These are phyloP conservation scores for Saccopteryx leptura DNA, from an alignment of 2,113 vertebrate species.

Conservation along the genomic window DNA sequence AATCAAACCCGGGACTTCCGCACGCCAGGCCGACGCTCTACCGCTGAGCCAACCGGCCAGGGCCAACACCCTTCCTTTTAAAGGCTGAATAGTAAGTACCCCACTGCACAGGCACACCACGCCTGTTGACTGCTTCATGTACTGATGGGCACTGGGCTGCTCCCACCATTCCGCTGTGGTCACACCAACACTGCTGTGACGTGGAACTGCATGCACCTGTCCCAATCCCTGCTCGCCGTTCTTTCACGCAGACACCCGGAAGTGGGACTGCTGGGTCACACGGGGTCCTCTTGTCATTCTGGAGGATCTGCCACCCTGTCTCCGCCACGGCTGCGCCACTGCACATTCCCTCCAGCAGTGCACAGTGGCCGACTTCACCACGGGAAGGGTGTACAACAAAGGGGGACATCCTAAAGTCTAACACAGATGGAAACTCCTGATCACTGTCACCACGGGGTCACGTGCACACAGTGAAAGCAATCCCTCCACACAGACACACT, in stretches of 20 bases:
- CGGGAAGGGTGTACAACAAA: fast-evolving
- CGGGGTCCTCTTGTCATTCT: too few species aligned
- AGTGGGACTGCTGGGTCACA: neutral
- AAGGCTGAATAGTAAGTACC: neutral
- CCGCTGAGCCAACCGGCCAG: too few species aligned
- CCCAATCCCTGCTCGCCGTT: too few species aligned
- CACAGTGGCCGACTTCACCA: neutral
- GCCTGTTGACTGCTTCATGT: neutral
- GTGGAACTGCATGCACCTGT: fast-evolving
- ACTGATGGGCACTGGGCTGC: neutral
- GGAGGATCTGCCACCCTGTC: neutral
- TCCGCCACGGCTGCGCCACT: neutral
- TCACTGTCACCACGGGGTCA: too few species aligned
- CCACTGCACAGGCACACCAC: fast-evolving
- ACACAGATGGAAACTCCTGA: neutral
- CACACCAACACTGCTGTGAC: neutral
- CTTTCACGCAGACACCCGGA: fast-evolving
- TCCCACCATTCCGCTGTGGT: neutral
- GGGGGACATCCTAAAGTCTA: too few species aligned
- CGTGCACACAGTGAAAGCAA: too few species aligned
- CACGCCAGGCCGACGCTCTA: too few species aligned
- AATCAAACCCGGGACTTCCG: too few species aligned
- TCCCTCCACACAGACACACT: fast-evolving
- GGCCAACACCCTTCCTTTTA: neutral
- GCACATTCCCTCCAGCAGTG: neutral